These are phyloP conservation scores for Neopipo cinnamomea DNA, from an alignment of 2,113 vertebrate genomes.

Conservation along the genomic window DNA sequence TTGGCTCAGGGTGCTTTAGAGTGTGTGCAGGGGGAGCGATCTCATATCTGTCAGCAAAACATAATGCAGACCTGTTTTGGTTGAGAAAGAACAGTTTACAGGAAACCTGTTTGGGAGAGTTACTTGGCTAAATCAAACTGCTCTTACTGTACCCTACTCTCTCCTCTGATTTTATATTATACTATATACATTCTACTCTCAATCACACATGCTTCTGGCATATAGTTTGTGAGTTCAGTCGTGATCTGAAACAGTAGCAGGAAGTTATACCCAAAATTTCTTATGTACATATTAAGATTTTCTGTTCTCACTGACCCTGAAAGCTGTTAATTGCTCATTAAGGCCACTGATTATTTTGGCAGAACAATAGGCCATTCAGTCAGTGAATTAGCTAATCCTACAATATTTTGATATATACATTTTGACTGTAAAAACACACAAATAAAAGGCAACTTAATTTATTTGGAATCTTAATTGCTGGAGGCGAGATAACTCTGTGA, in stretches of 20 bases:
- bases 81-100: background rate
- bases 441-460: background rate
- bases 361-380: background rate
- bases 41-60: background rate
- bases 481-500: background rate
- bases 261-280: background rate
- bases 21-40: background rate
- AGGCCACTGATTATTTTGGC: background rate
- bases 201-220: background rate
- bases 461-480: background rate
- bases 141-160: background rate
- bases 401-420: background rate
- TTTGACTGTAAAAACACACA: background rate
- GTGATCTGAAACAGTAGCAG: background rate
- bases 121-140: background rate
- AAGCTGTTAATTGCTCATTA: conserved; percentile 1
- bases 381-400: background rate
- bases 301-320: background rate
- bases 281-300: background rate
- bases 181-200: fast-evolving
- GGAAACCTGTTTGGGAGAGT: background rate
- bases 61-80: background rate
- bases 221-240: background rate
- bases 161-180: background rate
- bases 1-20: background rate